Evolutionary conservation across 2,113 vertebrate genomes (phyloP).

Genomic region (Chloropsis hardwickii): DNA sequence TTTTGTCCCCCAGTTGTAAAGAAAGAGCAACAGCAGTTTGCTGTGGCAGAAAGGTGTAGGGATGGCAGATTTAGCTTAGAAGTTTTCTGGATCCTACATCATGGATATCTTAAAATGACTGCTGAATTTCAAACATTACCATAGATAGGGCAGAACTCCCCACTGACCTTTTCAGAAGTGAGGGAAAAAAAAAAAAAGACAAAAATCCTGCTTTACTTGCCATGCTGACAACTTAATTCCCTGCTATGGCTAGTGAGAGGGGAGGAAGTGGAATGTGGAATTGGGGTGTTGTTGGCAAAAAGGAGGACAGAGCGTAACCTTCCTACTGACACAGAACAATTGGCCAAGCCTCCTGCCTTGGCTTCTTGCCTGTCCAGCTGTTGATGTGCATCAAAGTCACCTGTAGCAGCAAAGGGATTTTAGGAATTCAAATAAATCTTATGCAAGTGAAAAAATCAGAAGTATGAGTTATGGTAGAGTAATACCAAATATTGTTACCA

Average conservation of each 20-base stretch:
- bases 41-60: neutral
- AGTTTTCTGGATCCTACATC: neutral
- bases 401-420: neutral
- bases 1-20: rapidly evolving
- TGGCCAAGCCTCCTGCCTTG: neutral
- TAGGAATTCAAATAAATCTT: neutral
- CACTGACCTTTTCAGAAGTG: neutral
- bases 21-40: neutral
- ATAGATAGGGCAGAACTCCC: neutral
- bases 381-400: neutral
- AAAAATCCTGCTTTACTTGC: neutral
- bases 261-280: neutral
- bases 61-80: neutral
- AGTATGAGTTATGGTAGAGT: neutral
- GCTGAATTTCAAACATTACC: neutral
- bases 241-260: neutral
- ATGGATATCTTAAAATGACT: neutral
- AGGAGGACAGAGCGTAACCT: neutral
- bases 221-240: neutral
- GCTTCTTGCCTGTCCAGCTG: slow-evolving; percentile 2
- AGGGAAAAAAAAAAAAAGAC: neutral
- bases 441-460: neutral
- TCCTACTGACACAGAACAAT: neutral
- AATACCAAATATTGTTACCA: neutral
- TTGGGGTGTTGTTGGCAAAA: neutral